phyloP scores from a whole-genome alignment of 2,113 vertebrate genomes.

The Sinocyclocheilus maitianheensis region DNA sequence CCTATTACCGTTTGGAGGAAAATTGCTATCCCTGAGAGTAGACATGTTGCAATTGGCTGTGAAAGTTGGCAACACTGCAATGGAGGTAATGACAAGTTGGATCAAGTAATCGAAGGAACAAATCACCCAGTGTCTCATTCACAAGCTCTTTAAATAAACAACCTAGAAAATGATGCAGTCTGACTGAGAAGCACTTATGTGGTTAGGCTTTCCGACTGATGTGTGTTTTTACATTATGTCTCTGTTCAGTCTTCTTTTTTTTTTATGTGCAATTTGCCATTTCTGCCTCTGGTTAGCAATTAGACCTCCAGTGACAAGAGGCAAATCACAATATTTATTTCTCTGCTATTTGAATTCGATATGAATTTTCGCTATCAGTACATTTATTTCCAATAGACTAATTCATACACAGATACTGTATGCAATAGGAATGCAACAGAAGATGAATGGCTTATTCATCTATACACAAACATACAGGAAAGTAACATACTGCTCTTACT shows the following conservation, averaged over 20 bases:
- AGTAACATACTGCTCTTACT: too few relatives aligned
- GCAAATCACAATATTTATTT: slow-evolving; percentile 4
- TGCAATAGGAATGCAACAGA: background rate
- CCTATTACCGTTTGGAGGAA: slow-evolving; percentile 72
- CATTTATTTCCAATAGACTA: background rate
- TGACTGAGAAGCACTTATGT: slow-evolving; percentile 43
- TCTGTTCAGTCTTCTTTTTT: background rate
- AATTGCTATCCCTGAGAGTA: slow-evolving; percentile 65
- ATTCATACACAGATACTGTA: background rate
- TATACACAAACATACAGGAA: too few relatives aligned
- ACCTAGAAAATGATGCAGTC: slow-evolving; percentile 53
- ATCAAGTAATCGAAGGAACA: slow-evolving; percentile 62
- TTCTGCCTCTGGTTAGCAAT: background rate
- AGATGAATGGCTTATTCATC: background rate
- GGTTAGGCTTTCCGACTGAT: slow-evolving; percentile 38
- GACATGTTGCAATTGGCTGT: slow-evolving; percentile 64
- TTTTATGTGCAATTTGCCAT: background rate
- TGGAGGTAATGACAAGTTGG: slow-evolving; percentile 58
- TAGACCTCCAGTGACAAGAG: background rate
- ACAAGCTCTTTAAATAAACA: slow-evolving; percentile 65
- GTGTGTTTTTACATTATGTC: background rate
- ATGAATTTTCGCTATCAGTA: background rate
- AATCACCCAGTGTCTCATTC: slow-evolving; percentile 60
- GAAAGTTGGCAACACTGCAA: slow-evolving; percentile 67
- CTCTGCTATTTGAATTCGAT: background rate